Percentiles rank a stretch among this genome's conserved stretches.
phyloP scores from a whole-genome alignment of 1,140 invertebrate genomes.

The Drosophila pandora region DNA sequence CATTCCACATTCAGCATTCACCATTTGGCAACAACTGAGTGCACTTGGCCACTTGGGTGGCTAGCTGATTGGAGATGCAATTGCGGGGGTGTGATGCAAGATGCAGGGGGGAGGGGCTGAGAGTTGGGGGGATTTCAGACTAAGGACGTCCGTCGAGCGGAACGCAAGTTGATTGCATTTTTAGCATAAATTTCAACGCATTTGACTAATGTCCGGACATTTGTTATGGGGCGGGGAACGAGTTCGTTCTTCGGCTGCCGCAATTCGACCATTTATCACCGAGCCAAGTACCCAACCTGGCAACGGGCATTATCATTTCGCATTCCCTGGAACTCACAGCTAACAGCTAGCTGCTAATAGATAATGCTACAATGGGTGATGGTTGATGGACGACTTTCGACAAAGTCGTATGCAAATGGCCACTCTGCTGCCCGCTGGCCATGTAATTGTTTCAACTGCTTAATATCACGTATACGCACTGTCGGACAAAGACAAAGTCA shows the following conservation, averaged over 20 bases:
- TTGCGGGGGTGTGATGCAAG: background rate
- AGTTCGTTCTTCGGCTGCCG: slow-evolving; percentile 21
- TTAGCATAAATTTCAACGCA: slow-evolving; percentile 82
- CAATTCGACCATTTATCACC: slow-evolving; percentile 58
- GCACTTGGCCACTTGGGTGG: slow-evolving; percentile 71
- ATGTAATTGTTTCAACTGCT: slow-evolving; percentile 61
- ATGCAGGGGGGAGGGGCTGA: background rate
- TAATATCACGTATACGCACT: slow-evolving; percentile 71
- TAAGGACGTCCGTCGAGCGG: slow-evolving; percentile 53
- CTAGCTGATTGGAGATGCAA: slow-evolving; percentile 39
- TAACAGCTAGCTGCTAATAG: slow-evolving; percentile 43
- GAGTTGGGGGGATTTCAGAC: slow-evolving; percentile 4
- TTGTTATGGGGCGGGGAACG: slow-evolving; percentile 56
- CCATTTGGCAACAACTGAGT: slow-evolving; percentile 55
- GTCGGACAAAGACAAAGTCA: slow-evolving; percentile 24
- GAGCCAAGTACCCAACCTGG: slow-evolving; percentile 29
- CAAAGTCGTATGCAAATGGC: slow-evolving; percentile 51
- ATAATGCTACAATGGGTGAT: slow-evolving; percentile 40
- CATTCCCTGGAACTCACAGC: slow-evolving; percentile 24
- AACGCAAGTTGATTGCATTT: slow-evolving; percentile 81
- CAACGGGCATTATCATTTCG: slow-evolving; percentile 38
- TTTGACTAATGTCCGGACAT: slow-evolving; percentile 77
- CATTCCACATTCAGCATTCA: slow-evolving; percentile 26
- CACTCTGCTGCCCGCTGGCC: slow-evolving; percentile 35
- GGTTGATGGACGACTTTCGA: slow-evolving; percentile 32